Base-by-base conservation (phyloP, 2,888 invertebrate genomes). In the Volucella bombylans region DNA sequence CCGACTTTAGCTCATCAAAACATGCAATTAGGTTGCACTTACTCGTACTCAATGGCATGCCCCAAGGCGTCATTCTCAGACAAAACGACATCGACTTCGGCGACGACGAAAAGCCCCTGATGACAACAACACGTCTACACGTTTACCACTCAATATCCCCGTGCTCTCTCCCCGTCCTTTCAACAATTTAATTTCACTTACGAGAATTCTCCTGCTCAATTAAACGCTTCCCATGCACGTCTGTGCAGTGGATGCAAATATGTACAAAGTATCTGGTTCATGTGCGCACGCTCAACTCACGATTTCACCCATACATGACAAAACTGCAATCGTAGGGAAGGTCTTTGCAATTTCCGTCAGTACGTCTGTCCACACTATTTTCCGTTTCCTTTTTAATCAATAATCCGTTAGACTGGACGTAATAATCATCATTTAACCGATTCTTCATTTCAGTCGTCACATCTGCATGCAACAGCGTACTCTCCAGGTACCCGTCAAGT, bases 401-500 rank as follows among this genome's bases (percentile, higher is more conserved):
- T 68, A 43, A 55, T 73, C 15, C 49, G 18, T 57, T 18, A 10
- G 50, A n/a, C 15, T 38, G 4, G 41, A 55, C 54, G 31, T 52
- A 41, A 39, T 65, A 31, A 54, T 38, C 54, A n/a, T n/a, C 9
- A 18, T 67, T 54, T 10, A 39, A 11, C 73, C 59, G 4, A 18
- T 65, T 73, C 41, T 15, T 80, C 61, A 9, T 86, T 91, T 18
- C 89, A 93, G 93, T 81, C 91, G 94, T 52, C 93, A 93, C 88
- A 92, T 94, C 77, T 94, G 94, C 89, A 90, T 93, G 78, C 91
- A 92, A 64, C 92, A 93, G 71, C 93, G 92, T 69, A 92, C 92
- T 50, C 90, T 93, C 14, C 91, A 92, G 64, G 90, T 92, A 87
- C 93, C 93, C 8, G 90, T 93, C 54, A 93, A 93, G 89, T 92